phyloP scores from a whole-genome alignment of 92 coral and sea anemone species.

The Siderastrea radians region DNA sequence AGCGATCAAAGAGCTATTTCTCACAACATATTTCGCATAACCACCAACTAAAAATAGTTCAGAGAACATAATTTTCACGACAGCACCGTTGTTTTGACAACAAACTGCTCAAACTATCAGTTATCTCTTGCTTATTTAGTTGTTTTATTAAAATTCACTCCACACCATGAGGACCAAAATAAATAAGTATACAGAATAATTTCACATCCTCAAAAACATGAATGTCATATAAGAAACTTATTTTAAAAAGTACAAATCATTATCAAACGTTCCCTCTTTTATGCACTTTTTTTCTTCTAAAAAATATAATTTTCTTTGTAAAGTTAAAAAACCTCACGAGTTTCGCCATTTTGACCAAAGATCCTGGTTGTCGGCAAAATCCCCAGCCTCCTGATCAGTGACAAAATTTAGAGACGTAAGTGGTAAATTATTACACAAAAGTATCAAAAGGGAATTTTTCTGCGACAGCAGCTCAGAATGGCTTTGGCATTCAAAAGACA shows the following conservation, averaged over 20 bases:
- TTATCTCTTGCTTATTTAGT: not conserved
- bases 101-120: not conserved
- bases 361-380: no score
- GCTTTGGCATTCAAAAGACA: no score
- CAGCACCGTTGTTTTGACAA: not conserved
- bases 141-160: not conserved
- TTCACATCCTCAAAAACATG: not conserved
- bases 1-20: constrained; percentile 17
- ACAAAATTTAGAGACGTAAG: no score
- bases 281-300: not conserved
- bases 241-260: not conserved
- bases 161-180: not conserved
- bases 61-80: not conserved
- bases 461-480: no score
- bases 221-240: not conserved
- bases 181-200: not conserved
- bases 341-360: no score
- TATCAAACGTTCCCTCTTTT: no score
- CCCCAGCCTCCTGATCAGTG: no score
- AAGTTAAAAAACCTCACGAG: not conserved
- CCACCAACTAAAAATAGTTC: not conserved
- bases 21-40: not conserved
- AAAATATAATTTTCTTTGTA: not conserved
- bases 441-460: no score
- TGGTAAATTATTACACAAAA: no score